Percentiles rank a stretch among this genome's conserved stretches.
phyloP scores from a whole-genome alignment of 2,113 vertebrate species.

The Arizona elegans region DNA sequence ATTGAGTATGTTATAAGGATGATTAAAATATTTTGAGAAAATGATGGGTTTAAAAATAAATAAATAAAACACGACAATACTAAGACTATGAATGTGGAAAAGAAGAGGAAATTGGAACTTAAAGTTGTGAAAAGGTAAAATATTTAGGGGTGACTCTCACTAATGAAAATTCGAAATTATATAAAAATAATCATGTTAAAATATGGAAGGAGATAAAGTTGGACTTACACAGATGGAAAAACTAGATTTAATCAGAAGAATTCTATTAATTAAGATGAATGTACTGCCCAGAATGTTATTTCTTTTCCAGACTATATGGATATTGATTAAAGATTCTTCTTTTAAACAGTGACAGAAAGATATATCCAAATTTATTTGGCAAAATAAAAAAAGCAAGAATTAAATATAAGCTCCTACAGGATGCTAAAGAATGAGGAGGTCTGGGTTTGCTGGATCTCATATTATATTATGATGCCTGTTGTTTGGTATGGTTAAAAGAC shows the following conservation, averaged over 20 bases:
- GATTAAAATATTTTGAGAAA: neutral
- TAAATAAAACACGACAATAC: neutral
- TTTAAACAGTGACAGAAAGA: neutral
- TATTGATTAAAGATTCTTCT: neutral
- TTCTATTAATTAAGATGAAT: neutral
- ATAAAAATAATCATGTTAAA: neutral
- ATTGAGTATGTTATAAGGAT: neutral
- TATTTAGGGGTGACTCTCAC: neutral
- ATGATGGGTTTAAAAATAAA: neutral
- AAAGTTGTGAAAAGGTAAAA: neutral
- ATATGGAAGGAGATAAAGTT: neutral
- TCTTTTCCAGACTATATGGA: neutral
- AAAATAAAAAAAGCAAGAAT: neutral
- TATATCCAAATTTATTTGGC: neutral
- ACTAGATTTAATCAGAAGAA: neutral
- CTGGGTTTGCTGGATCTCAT: too few species aligned
- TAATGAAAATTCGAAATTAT: neutral
- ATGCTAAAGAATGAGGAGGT: too few species aligned
- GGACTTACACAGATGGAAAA: neutral
- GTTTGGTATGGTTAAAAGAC: too few species aligned
- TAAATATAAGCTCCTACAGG: neutral
- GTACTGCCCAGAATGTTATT: neutral
- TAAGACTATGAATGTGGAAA: neutral
- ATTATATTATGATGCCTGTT: too few species aligned
- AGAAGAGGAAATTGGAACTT: neutral